These are phyloP conservation scores for Clusia tigrina DNA, from an alignment of 2,888 invertebrate species.

Conservation along the genomic window DNA sequence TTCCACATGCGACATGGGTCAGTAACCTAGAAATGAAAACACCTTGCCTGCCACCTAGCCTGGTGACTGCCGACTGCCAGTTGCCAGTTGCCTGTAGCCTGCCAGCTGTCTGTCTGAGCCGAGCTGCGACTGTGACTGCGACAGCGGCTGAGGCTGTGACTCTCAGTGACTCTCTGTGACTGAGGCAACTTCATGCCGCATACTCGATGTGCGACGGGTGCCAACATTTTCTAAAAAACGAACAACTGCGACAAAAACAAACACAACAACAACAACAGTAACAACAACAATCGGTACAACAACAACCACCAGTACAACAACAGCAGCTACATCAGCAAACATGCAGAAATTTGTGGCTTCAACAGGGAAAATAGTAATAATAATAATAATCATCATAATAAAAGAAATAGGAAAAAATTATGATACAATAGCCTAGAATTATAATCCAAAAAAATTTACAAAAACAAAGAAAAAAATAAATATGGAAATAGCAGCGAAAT, in stretches of 20 bases:
- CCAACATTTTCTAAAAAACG: constrained; percentile 1
- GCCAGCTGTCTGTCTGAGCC: neutral
- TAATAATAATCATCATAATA: constrained; percentile 1
- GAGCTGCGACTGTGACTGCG: too few relatives aligned
- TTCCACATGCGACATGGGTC: constrained; percentile 56
- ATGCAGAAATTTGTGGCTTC: too few relatives aligned
- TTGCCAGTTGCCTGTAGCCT: neutral
- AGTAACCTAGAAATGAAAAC: constrained; percentile 56
- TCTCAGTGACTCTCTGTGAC: too few relatives aligned
- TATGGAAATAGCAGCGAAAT: too few relatives aligned
- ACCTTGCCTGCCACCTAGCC: constrained; percentile 39
- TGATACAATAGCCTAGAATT: neutral
- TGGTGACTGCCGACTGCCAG: too few relatives aligned
- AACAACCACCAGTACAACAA: too few relatives aligned
- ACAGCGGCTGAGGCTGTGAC: too few relatives aligned
- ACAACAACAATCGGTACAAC: neutral
- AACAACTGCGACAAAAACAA: neutral
- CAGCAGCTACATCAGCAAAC: too few relatives aligned
- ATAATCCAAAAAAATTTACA: neutral
- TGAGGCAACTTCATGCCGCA: neutral
- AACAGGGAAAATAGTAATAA: neutral
- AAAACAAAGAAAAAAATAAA: neutral
- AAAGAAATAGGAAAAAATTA: neutral
- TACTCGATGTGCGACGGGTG: neutral
- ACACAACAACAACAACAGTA: neutral